phyloP scores from a whole-genome alignment of 2,797 vertebrate genomes.

The Sternotherus odoratus region DNA sequence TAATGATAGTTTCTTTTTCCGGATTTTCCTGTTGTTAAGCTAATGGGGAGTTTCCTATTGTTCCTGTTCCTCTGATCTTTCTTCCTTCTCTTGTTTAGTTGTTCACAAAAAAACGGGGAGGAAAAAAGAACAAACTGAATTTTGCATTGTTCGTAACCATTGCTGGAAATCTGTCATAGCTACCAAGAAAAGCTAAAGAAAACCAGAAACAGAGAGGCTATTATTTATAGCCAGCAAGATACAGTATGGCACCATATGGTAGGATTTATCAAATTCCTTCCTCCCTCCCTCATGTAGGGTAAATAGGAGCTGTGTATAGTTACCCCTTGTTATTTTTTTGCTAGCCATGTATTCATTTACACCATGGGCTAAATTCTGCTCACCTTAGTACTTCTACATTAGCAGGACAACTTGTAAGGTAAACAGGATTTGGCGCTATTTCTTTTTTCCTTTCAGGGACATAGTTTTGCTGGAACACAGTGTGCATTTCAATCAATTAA shows the following conservation, averaged over 20 bases:
- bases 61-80: not conserved
- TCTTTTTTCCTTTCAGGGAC: constrained; percentile 24
- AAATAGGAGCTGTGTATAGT: constrained; percentile 35
- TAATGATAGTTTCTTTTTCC: constrained; percentile 12
- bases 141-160: constrained; percentile 59
- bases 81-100: not conserved
- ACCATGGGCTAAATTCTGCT: constrained; percentile 40
- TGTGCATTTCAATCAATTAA: constrained; percentile 67
- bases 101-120: not conserved
- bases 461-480: constrained; percentile 44
- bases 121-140: constrained; percentile 14
- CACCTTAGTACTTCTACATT: constrained; percentile 24
- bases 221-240: constrained; percentile 76
- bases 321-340: constrained; percentile 28
- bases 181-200: constrained; percentile 67
- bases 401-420: not conserved
- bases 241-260: constrained; percentile 77
- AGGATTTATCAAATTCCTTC: constrained; percentile 75
- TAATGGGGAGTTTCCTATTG: constrained; percentile 35
- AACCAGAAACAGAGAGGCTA: constrained; percentile 71
- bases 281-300: constrained; percentile 51
- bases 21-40: constrained; percentile 3
- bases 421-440: not conserved
- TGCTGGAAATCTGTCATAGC: constrained; percentile 72
- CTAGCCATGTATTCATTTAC: constrained; percentile 41